Evolutionary conservation across 2,797 vertebrate genomes (phyloP).

Genomic region (Octomys mimax): DNA sequence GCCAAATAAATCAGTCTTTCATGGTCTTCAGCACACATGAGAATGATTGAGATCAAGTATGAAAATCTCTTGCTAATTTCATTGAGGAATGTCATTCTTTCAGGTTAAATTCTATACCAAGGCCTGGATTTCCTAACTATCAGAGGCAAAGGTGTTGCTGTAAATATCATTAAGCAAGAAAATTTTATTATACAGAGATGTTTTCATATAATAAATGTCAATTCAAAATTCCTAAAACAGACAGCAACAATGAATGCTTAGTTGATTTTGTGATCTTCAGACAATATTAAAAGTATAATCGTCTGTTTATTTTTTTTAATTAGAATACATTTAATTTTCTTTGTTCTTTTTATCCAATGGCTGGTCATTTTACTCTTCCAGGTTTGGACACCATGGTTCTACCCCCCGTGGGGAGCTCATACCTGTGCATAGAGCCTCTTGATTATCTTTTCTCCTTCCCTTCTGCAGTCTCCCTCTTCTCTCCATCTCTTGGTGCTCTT

Average conservation of each 20-base stretch:
- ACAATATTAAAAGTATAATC: background rate
- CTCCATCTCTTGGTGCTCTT: background rate
- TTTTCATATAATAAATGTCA: background rate
- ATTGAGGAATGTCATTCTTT: background rate
- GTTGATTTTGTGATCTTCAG: background rate
- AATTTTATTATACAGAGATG: background rate
- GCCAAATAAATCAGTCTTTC: background rate
- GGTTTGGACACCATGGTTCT: background rate
- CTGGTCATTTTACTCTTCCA: background rate
- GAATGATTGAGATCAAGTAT: background rate
- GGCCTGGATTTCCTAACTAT: background rate
- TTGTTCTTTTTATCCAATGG: background rate
- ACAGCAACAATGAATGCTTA: background rate
- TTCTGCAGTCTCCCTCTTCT: background rate
- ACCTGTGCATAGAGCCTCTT: background rate
- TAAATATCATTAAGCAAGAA: slow-evolving; percentile 19
- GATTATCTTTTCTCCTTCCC: background rate
- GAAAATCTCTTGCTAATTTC: background rate
- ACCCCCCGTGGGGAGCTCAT: background rate
- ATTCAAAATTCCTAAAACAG: background rate
- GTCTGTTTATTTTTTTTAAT: background rate
- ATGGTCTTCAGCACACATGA: background rate
- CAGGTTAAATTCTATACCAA: background rate
- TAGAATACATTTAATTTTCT: background rate
- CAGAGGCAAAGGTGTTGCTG: background rate